Evolutionary conservation across 1,140 invertebrate species (phyloP).

Genomic region (Drosophila nigrodunni): DNA sequence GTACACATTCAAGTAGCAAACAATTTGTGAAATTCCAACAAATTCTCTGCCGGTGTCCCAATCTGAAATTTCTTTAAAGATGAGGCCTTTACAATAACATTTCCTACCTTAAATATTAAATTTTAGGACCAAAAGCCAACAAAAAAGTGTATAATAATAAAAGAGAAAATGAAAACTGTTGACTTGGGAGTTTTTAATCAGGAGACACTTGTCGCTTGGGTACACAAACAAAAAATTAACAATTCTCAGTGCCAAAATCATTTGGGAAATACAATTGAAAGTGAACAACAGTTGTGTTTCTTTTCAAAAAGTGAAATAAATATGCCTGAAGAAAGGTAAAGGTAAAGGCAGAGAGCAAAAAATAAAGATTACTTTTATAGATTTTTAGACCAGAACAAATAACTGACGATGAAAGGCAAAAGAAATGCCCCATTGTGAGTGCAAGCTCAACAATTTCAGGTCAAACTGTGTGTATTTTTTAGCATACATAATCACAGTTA

Average conservation of each 20-base stretch:
- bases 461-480: no score
- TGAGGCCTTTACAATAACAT: no score
- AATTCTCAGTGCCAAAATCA: slow-evolving; percentile 21
- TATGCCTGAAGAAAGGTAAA: background rate
- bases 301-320: slow-evolving; percentile 22
- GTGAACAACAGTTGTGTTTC: slow-evolving; percentile 5
- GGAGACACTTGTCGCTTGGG: slow-evolving; percentile 19
- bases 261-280: slow-evolving; percentile 23
- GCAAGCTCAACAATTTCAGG: no score
- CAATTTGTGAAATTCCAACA: slow-evolving; percentile 8
- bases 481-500: no score
- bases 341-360: background rate
- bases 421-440: no score
- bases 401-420: no score
- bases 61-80: background rate
- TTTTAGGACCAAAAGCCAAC: slow-evolving; percentile 13
- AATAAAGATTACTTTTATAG: slow-evolving; percentile 7
- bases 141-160: background rate
- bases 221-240: slow-evolving; percentile 17
- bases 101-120: slow-evolving; percentile 15
- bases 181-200: slow-evolving; percentile 4
- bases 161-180: slow-evolving; percentile 4
- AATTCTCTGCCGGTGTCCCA: background rate
- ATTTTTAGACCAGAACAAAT: background rate
- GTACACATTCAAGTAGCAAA: background rate